Percentiles rank a stretch among this genome's conserved stretches.
phyloP scores from a whole-genome alignment of 2,888 invertebrate species.

The Cabera pusaria region DNA sequence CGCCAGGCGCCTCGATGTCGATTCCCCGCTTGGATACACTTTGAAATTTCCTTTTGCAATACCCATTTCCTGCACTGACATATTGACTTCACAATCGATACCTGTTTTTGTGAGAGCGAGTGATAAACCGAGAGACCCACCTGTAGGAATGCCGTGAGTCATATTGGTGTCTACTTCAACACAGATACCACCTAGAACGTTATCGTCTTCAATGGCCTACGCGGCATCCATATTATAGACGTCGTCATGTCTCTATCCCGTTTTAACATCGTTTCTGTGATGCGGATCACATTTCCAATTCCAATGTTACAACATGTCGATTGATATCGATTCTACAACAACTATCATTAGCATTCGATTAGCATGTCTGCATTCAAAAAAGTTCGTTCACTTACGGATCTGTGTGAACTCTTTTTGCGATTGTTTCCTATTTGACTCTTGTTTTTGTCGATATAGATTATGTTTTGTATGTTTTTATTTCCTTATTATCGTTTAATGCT shows the following conservation, averaged over 20 bases:
- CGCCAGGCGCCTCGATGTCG: constrained; percentile 57
- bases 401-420: constrained; percentile 23
- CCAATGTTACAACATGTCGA: constrained; percentile 30
- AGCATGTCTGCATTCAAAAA: constrained; percentile 36
- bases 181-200: constrained; percentile 30
- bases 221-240: constrained; percentile 23
- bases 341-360: constrained; percentile 37
- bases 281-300: constrained; percentile 30
- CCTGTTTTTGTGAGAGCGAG: constrained; percentile 25
- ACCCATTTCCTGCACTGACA: constrained; percentile 62
- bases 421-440: constrained; percentile 19
- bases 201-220: constrained; percentile 21
- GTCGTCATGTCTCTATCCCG: constrained; percentile 25
- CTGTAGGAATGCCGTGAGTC: constrained; percentile 6
- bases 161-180: constrained; percentile 17
- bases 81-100: constrained; percentile 33
- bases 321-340: constrained; percentile 34
- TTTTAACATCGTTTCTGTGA: constrained; percentile 26
- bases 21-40: constrained; percentile 62
- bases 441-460: constrained; percentile 16
- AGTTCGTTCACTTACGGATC: constrained; percentile 36
- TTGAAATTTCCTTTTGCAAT: constrained; percentile 63
- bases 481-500: background rate
- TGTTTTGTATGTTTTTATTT: constrained; percentile 7
- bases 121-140: constrained; percentile 11